Percentiles rank a stretch among this genome's conserved stretches.
These are phyloP conservation scores for Thaumatotibia leucotreta DNA, from an alignment of 1,140 invertebrate genomes.

Conservation along the genomic window DNA sequence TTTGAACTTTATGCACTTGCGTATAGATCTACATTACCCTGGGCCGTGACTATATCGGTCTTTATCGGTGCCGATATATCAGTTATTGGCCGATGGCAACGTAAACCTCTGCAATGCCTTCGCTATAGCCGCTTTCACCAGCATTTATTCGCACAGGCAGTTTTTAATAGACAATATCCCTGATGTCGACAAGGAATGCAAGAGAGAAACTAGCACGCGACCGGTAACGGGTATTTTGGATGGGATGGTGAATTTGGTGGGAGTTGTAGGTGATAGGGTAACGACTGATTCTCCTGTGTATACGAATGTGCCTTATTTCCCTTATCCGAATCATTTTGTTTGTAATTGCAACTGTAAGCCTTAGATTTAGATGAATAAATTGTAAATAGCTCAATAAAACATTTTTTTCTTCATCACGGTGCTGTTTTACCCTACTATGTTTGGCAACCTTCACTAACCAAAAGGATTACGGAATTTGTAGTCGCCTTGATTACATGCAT, in stretches of 20 bases:
- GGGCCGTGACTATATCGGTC: no score
- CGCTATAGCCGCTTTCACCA: background rate
- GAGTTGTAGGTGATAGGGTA: background rate
- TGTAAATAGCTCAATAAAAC: no score
- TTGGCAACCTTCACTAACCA: no score
- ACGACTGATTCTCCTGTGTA: no score
- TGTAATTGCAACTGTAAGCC: background rate
- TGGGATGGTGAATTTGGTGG: background rate
- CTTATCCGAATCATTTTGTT: background rate
- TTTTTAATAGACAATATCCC: background rate
- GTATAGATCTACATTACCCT: no score
- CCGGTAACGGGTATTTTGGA: background rate
- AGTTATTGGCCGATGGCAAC: background rate
- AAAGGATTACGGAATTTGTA: no score
- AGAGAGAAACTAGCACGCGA: background rate
- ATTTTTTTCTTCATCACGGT: no score
- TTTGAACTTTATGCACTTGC: no score
- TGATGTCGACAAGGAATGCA: background rate
- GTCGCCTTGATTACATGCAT: no score
- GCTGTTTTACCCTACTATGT: no score
- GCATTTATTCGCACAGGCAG: background rate
- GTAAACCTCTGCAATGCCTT: slow-evolving; percentile 6
- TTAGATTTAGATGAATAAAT: background rate
- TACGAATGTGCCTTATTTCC: background rate
- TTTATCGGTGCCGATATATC: no score